Percentiles rank a stretch among this genome's conserved stretches.
phyloP scores from a whole-genome alignment of 2,113 vertebrate species.

The Xiphorhynchus elegans region DNA sequence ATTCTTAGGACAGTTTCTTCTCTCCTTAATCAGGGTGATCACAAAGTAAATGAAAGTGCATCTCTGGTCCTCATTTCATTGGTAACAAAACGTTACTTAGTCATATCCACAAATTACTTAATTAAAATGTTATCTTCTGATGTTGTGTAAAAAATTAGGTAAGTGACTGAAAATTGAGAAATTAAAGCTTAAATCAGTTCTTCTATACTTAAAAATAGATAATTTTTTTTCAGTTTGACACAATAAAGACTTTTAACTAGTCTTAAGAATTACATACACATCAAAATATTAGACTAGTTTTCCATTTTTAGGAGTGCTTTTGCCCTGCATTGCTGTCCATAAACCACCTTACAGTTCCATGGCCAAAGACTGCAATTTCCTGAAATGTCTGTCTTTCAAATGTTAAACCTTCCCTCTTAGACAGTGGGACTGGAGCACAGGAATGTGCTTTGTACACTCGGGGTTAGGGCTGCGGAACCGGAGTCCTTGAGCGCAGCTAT shows the following conservation, averaged over 20 bases:
- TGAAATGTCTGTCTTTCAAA: not conserved
- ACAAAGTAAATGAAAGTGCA: not conserved
- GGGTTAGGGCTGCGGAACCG: constrained; percentile 50
- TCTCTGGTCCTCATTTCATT: not conserved
- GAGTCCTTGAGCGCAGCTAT: constrained; percentile 45
- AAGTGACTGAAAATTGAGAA: not conserved
- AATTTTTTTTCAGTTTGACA: rapidly evolving
- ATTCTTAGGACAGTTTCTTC: not conserved
- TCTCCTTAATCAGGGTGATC: not conserved
- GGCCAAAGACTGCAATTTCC: not conserved
- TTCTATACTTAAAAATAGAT: not conserved
- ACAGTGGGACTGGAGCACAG: not conserved
- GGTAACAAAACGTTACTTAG: not conserved
- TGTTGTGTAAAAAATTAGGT: not conserved
- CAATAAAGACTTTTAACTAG: not conserved
- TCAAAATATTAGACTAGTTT: no score
- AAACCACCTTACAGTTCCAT: not conserved
- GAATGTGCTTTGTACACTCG: not conserved
- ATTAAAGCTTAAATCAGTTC: not conserved
- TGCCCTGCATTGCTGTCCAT: not conserved
- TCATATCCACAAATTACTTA: not conserved
- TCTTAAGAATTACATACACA: not conserved
- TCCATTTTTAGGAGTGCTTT: not conserved
- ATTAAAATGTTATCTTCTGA: not conserved
- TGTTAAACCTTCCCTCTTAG: not conserved